A percentile compares a stretch with the other conserved stretches of the same genome.
These are phyloP conservation scores for Malthinus seriepunctatus DNA, from an alignment of 2,888 invertebrate genomes.

Conservation along the genomic window DNA sequence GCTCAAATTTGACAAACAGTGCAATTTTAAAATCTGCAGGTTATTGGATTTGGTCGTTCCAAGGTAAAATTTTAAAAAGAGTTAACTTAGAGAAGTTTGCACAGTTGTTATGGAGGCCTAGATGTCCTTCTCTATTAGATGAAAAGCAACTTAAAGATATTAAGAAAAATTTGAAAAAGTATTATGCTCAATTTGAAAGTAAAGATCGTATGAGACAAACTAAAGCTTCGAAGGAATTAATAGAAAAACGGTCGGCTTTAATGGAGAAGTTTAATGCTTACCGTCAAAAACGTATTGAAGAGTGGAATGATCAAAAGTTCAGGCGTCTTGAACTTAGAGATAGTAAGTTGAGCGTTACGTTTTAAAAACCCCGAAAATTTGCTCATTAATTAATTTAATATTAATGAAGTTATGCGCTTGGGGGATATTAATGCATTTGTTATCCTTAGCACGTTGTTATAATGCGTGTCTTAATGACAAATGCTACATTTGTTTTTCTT, in stretches of 20 bases:
- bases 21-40: conserved; percentile 63
- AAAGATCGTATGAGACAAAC: conserved; percentile 93
- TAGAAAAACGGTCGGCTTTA: conserved; percentile 87
- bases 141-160: conserved; percentile 91
- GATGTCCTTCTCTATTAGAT: conserved; percentile 83
- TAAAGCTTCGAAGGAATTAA: conserved; percentile 92
- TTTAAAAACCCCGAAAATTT: conserved; percentile 33
- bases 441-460: background rate
- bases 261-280: conserved; percentile 87
- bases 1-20: too few species aligned
- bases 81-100: conserved; percentile 92
- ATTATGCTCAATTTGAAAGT: conserved; percentile 92
- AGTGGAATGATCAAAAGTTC: conserved; percentile 78
- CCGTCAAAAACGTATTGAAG: conserved; percentile 71
- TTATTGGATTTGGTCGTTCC: conserved; percentile 98
- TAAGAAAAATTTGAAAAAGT: conserved; percentile 97
- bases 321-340: conserved; percentile 83
- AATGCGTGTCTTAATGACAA: background rate
- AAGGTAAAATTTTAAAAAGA: conserved; percentile 75
- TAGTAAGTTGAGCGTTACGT: conserved; percentile 64
- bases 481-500: background rate
- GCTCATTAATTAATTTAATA: conserved; percentile 28
- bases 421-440: conserved; percentile 33
- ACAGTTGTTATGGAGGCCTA: conserved; percentile 94
- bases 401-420: conserved; percentile 41